phyloP scores from a whole-genome alignment of 92 coral and sea anemone genomes.

The Siderastrea siderea region DNA sequence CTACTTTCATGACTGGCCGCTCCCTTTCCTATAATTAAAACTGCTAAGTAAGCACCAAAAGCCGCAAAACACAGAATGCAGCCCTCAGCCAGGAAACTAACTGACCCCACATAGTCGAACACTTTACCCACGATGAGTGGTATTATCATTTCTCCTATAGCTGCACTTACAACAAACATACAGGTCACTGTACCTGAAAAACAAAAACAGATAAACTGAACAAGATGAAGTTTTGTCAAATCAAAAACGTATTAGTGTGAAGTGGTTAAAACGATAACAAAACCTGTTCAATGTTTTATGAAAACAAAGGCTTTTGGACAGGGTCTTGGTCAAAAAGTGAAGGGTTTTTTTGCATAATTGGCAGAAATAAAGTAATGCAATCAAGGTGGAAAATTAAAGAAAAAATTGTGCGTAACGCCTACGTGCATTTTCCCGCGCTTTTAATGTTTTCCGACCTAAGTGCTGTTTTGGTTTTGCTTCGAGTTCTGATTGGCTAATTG shows the following conservation, averaged over 20 bases:
- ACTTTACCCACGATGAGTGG: slow-evolving; percentile 95
- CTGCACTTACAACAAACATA: slow-evolving; percentile 95
- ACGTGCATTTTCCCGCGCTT: background rate
- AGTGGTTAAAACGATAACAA: no score
- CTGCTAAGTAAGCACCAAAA: slow-evolving; percentile 82
- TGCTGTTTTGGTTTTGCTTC: background rate
- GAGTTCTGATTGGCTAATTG: background rate
- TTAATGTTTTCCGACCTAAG: no score
- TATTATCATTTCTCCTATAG: slow-evolving; percentile 94
- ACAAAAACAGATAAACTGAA: no score
- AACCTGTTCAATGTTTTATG: no score
- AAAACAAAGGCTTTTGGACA: no score
- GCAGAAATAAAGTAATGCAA: no score
- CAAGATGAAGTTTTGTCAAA: background rate
- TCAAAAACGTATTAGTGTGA: no score
- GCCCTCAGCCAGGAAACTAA: slow-evolving; percentile 89
- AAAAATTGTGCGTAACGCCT: no score
- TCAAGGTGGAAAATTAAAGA: no score
- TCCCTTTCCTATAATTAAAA: slow-evolving; percentile 78
- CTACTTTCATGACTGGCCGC: slow-evolving; percentile 1
- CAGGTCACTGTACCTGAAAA: slow-evolving; percentile 89
- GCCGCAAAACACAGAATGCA: slow-evolving; percentile 85
- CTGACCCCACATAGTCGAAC: slow-evolving; percentile 83
- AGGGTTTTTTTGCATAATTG: no score
- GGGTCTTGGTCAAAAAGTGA: no score